Percentiles rank a stretch among this genome's conserved stretches.
Evolutionary conservation across 1,140 invertebrate species (phyloP).

Genomic region (Lordiphosa stackelbergi): DNA sequence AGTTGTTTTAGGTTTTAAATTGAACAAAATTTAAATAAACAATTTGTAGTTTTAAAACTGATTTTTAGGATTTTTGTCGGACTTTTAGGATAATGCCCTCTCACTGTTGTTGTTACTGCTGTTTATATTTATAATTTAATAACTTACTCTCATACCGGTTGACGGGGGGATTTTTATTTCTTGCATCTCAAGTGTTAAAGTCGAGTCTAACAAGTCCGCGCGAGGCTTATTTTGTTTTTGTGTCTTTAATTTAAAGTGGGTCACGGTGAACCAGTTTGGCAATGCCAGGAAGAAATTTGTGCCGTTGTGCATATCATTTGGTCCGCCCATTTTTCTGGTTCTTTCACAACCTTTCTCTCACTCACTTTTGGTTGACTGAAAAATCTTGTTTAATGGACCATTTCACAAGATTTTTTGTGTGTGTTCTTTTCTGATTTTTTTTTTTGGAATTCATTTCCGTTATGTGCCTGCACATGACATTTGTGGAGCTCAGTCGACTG

Average conservation of each 20-base stretch:
- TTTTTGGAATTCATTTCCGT: constrained; percentile 30
- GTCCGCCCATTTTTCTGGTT: constrained; percentile 23
- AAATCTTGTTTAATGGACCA: constrained; percentile 8
- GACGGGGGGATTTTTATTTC: not conserved
- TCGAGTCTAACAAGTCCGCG: constrained; percentile 2
- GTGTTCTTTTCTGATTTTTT: constrained; percentile 5
- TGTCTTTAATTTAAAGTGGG: constrained; percentile 36
- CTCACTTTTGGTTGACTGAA: constrained; percentile 1
- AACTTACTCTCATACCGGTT: not conserved
- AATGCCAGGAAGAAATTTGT: constrained; percentile 59
- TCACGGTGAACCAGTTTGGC: constrained; percentile 66
- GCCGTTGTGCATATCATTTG: constrained; percentile 53
- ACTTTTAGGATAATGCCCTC: no score
- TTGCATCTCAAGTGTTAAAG: constrained; percentile 29
- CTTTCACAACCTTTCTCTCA: constrained; percentile 26
- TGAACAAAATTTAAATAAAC: no score
- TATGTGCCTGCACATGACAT: constrained; percentile 32
- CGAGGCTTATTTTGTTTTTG: constrained; percentile 11
- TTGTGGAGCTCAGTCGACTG: constrained; percentile 7
- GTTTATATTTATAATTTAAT: no score
- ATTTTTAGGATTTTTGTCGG: no score
- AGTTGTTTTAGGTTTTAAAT: no score
- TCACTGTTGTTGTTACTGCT: no score
- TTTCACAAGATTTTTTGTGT: constrained; percentile 1
- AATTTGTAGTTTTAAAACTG: no score